Conservation (phyloP, 2,797 vertebrate genomes). For the Sarcoramphus papa region DNA sequence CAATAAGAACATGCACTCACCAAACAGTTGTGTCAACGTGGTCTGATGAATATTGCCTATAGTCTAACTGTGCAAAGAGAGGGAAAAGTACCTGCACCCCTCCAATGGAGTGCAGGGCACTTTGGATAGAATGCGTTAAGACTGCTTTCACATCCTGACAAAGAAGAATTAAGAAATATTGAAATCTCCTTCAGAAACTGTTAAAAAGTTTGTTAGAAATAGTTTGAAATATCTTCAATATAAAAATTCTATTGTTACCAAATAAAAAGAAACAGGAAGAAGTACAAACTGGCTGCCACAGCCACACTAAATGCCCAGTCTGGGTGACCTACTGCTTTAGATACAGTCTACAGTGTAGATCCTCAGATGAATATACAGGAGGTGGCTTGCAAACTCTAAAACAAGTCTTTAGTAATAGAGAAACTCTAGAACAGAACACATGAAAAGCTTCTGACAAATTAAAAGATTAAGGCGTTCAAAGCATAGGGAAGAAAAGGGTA, state of each 20-base stretch:
- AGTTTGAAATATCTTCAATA: not conserved
- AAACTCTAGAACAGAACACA: not conserved
- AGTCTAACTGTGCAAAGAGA: slow-evolving; percentile 96
- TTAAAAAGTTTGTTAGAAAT: not conserved
- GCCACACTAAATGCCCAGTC: not conserved
- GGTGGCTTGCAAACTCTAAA: not conserved
- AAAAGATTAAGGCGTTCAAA: not conserved
- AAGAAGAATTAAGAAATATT: slow-evolving; percentile 14
- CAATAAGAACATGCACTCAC: slow-evolving; percentile 72
- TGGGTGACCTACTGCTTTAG: not conserved
- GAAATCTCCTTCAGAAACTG: not conserved
- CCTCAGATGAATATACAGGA: not conserved
- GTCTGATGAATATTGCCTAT: slow-evolving; percentile 85
- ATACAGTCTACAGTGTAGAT: not conserved
- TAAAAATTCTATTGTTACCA: not conserved
- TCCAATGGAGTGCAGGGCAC: slow-evolving; percentile 96
- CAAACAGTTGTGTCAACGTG: slow-evolving; percentile 91
- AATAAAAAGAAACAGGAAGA: not conserved
- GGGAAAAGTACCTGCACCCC: slow-evolving; percentile 98
- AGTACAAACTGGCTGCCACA: not conserved
- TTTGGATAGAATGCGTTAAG: slow-evolving; percentile 95
- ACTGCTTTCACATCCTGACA: slow-evolving; percentile 95
- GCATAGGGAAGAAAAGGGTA: not conserved
- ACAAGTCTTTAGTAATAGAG: not conserved
- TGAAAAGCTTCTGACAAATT: not conserved